Evolutionary conservation across 2,888 invertebrate genomes (phyloP), one percentile per base, ranked within the genome.

Genomic region (Eupithecia abbreviata): DNA sequence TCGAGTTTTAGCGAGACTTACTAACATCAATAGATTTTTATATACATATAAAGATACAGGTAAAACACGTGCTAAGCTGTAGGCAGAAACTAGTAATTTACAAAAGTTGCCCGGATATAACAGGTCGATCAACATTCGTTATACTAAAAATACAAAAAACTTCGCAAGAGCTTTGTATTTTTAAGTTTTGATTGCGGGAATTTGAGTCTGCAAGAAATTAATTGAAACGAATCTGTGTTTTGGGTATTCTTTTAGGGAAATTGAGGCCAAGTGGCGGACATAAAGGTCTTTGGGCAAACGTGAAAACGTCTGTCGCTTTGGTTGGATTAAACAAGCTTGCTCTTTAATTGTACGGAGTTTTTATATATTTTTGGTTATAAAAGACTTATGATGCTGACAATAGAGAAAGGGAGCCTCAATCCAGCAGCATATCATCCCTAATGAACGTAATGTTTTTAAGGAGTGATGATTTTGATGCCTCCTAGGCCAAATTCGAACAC

Each of bases 101-200:
- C 4, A 42, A 77, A 72, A 75, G 69, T 75, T 71, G 75, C 49
- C 43, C 55, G 71, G 70, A 42, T 49, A 42, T 9, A 68, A 6
- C 43, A 45, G 43, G 49, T 77, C 69, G 73, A 78, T 65, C 76
- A 76, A 72, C 69, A 71, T 75, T 77, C 79, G 73, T 77, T 81
- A 81, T 75, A 65, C 74, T 77, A 75, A 77, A 75, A 75, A 75
- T 71, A 84, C 85, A 81, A 82, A 80, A 84, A 80, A 77, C 79
- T 77, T 81, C 78, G 41, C 75, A 79, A 78, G 43, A 75, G 71
- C 73, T 75, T 79, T 79, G 75, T 51, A 77, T 72, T 80, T 82
- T 76, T 71, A 69, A 77, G 76, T 84, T 82, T 84, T 81, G 73
- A 80, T 81, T 81, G 81, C 73, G 68, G 71, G 72, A 77, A 72